Evolutionary conservation across 2,113 vertebrate species (phyloP).

Genomic region (Xiphorhynchus elegans): DNA sequence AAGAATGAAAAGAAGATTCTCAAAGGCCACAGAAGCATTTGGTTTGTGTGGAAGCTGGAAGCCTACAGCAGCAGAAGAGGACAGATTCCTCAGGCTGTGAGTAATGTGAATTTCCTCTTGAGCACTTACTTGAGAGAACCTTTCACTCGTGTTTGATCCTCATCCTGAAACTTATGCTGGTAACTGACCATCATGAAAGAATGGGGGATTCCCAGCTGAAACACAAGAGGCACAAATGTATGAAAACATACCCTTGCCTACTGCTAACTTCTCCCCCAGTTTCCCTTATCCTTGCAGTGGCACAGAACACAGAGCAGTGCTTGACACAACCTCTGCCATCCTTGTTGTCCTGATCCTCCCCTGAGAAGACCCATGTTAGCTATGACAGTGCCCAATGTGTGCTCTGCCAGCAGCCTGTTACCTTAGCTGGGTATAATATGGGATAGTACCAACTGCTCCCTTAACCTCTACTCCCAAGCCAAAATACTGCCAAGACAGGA

Average conservation of each 20-base stretch:
- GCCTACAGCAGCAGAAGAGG: background rate
- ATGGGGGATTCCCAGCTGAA: slow-evolving; percentile 94
- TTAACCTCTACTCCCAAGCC: background rate
- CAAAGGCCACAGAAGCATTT: background rate
- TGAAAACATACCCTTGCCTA: accelerated
- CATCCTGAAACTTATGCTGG: slow-evolving; percentile 98
- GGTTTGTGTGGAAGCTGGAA: background rate
- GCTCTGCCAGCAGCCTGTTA: background rate
- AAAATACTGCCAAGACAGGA: background rate
- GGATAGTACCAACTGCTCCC: background rate
- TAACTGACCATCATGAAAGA: slow-evolving; percentile 96
- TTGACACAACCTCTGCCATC: background rate
- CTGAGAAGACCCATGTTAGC: background rate
- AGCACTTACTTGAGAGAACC: slow-evolving; percentile 92
- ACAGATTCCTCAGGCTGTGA: background rate
- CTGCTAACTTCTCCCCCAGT: background rate
- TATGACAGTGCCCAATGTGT: accelerated
- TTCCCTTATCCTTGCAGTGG: background rate
- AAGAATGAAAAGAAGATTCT: background rate
- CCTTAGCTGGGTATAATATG: accelerated
- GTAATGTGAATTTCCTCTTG: background rate
- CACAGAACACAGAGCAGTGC: background rate
- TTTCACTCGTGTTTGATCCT: slow-evolving; percentile 95
- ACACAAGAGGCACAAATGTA: background rate
- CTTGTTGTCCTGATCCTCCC: background rate